phyloP scores from a whole-genome alignment of 2,888 invertebrate species.

The Mechanitis messenoides region DNA sequence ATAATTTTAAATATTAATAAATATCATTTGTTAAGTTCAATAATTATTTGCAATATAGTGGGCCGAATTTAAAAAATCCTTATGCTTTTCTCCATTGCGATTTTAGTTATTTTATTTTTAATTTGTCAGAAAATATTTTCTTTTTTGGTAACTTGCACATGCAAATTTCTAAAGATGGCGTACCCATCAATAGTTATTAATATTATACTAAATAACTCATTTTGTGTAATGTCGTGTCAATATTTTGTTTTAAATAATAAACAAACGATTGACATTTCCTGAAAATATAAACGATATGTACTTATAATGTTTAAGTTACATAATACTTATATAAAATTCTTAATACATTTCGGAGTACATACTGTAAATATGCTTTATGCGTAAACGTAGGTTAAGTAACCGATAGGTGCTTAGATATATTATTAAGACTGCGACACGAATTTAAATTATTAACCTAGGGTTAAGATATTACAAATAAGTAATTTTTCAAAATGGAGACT shows the following conservation, averaged over 20 bases:
- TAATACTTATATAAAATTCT: constrained; percentile 3
- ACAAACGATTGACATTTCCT: background rate
- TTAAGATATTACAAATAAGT: constrained; percentile 29
- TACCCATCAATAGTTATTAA: no score
- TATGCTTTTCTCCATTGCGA: background rate
- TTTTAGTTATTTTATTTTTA: no score
- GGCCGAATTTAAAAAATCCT: background rate
- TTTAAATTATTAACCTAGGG: constrained; percentile 54
- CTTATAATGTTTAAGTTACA: background rate
- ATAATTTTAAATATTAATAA: constrained; percentile 55
- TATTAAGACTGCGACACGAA: constrained; percentile 72
- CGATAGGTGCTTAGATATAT: constrained; percentile 63
- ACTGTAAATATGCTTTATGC: constrained; percentile 39
- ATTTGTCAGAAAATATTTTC: no score
- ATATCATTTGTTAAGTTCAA: constrained; percentile 7
- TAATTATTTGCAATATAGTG: background rate
- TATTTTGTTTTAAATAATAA: no score
- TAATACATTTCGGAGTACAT: constrained; percentile 9
- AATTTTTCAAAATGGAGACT: constrained; percentile 17
- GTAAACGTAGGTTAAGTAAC: constrained; percentile 38
- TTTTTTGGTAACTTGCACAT: no score
- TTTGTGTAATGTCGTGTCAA: no score
- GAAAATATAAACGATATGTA: constrained; percentile 7
- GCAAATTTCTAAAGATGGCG: no score
- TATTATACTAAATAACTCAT: no score